Evolutionary conservation across 2,888 invertebrate genomes (phyloP).

Genomic region (Chaitophorus viminalis): DNA sequence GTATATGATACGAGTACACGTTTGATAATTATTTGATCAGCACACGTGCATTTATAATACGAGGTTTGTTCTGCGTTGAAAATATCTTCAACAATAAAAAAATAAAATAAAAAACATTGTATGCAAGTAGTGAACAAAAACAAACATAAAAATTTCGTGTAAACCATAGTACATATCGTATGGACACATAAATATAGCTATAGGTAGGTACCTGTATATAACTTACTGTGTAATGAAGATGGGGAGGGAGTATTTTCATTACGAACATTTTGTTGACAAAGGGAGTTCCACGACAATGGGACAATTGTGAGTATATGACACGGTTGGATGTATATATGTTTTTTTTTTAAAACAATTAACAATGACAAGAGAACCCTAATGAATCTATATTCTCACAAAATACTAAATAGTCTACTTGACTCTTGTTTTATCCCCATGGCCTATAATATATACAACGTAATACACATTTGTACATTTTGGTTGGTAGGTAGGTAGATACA

Average conservation of each 20-base stretch:
- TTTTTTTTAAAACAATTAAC: slow-evolving; percentile 55
- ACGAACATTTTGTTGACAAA: slow-evolving; percentile 17
- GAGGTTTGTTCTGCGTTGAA: not conserved
- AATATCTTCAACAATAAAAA: not conserved
- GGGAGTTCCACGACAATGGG: slow-evolving; percentile 41
- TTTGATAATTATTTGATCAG: not conserved
- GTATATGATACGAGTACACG: not conserved
- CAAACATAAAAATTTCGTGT: slow-evolving; percentile 25
- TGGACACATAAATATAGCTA: not conserved
- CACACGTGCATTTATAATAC: not conserved
- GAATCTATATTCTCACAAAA: slow-evolving; percentile 37
- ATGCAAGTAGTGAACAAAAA: not conserved
- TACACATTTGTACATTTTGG: not conserved
- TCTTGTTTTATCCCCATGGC: slow-evolving; percentile 16
- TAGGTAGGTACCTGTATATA: not conserved
- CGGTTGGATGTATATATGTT: slow-evolving; percentile 34
- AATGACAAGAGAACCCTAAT: slow-evolving; percentile 50
- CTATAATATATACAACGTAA: not conserved
- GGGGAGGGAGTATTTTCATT: slow-evolving; percentile 26
- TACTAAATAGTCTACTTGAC: slow-evolving; percentile 13
- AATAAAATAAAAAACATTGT: too few relatives aligned
- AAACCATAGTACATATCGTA: not conserved
- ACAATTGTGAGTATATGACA: slow-evolving; percentile 49
- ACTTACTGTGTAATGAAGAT: not conserved
- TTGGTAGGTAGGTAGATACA: not conserved